Evolutionary conservation across 2,888 invertebrate genomes (phyloP), one percentile per base, ranked within the genome.

Genomic region (Aleiodes leptofemur): DNA sequence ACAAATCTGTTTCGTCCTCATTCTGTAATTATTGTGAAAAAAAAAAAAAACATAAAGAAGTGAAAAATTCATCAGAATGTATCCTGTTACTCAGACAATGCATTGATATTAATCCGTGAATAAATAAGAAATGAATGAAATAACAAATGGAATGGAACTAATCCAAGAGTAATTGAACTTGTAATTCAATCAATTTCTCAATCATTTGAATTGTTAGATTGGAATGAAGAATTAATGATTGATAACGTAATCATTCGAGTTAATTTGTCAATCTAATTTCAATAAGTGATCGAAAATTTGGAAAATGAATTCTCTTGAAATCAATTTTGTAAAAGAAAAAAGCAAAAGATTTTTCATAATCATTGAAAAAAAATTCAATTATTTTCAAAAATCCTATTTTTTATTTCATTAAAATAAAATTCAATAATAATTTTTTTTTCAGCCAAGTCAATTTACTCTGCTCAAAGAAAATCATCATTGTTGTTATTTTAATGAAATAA

Each of bases 181-280:
- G 64, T 64, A 64, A 64, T 64, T 64, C 64, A 64, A 64, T 64
- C 64, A 64, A 64, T 59, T 59, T 59, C 59, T n/a, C 31, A 38
- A 59, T 59, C 59, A 57, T 56, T 56, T 29, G 31, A 38, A 34
- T 43, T 43, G 43, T 43, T 43, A 59, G 29, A 56, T 56, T 11
- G 16, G 56, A 11, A 23, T 43, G 48, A 23, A 43, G 23, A 34
- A 64, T 64, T 16, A 16, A 64, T 43, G 43, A 64, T 59, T n/a
- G 31, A 34, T 34, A 34, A 34, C 14, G 59, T 34, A 59, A 59
- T 34, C 9, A 14, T 59, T n/a, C 13, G 56, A 11, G 3, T 11
- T 11, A 29, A 29, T 56, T 9, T 23, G 3, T 56, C 29, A 6
- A 4, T 34, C 34, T 34, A 34, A 23, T 34, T 34, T 34, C 34